phyloP scores from a whole-genome alignment of 2,888 invertebrate genomes.

The Rotaria socialis region DNA sequence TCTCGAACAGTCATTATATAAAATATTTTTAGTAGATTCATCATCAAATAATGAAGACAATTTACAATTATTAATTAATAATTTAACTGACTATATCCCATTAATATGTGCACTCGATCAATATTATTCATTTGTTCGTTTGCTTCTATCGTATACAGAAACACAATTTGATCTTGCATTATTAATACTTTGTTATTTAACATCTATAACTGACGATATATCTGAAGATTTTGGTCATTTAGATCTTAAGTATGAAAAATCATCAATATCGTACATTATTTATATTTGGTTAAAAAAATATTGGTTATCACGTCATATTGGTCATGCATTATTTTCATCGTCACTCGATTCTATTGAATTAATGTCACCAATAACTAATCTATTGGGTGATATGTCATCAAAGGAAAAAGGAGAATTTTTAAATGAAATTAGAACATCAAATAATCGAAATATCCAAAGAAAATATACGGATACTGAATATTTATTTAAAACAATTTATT shows the following conservation, averaged over 20 bases:
- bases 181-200: constrained; percentile 20
- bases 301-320: neutral
- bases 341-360: neutral
- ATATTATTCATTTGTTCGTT: neutral
- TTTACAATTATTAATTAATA: neutral
- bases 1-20: neutral
- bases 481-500: constrained; percentile 27
- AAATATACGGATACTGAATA: constrained; percentile 11
- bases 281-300: constrained; percentile 26
- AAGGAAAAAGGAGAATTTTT: neutral
- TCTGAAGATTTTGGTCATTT: constrained; percentile 27
- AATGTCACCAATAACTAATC: neutral
- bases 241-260: neutral
- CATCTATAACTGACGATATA: neutral
- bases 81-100: neutral
- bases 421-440: neutral
- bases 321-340: constrained; percentile 24
- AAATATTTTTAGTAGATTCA: neutral
- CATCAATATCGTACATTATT: neutral
- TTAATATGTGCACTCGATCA: constrained; percentile 4
- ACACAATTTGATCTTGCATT: constrained; percentile 7
- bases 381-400: neutral
- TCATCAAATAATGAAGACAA: neutral
- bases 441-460: neutral
- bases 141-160: neutral